Base-by-base conservation (phyloP, 2,113 vertebrate species). In the Salvator merianae region DNA sequence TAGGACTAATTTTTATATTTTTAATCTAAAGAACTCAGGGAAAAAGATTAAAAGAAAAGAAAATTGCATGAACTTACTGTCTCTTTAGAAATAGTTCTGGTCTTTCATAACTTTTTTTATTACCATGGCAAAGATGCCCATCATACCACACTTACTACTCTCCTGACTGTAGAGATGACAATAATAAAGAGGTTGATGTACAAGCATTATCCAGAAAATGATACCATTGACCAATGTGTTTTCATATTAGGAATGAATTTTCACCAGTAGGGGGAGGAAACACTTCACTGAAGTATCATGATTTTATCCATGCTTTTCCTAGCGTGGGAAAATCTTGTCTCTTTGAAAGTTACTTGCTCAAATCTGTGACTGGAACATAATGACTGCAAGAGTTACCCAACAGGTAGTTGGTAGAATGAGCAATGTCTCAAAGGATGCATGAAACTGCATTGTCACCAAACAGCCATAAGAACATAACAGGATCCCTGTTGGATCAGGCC, bases 241-340 rank as follows among this genome's bases (percentile, higher is more conserved):
- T 24, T 14, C 30, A 81, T 87, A 72, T n/a, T 24, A 74, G 80
- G 95, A 79, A 70, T 90, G 70, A 55, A 83, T 84, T 92, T 65
- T 91, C 89, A 93, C 91, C 88, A 95, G 87, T 86, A 96, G 88
- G 85, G 87, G 92, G 92, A 92, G 95, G 92, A 93, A 92, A 93
- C 78, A 94, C 82, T 92, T 93, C 93, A 94, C 87, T 77, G 79
- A 84, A 88, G 66, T 78, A 73, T 82, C 86, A 88, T 79, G 90
- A 90, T 40, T 66, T 79, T 53, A 12, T 40, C 40, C 65, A 47
- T 77, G 20, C 43, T 72, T 0, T 1, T 43, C 78, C 84, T 47
- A 36, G 75, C 87, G 36, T 71, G 34, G 24, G 70, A 84, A 89
- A 83, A 36, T 40, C n/a, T 55, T 59, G 80, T 0, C 2, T 32